Percentiles rank a stretch among this genome's conserved stretches.
phyloP scores from a whole-genome alignment of 2,888 invertebrate genomes.

The Macrosiphum euphorbiae region DNA sequence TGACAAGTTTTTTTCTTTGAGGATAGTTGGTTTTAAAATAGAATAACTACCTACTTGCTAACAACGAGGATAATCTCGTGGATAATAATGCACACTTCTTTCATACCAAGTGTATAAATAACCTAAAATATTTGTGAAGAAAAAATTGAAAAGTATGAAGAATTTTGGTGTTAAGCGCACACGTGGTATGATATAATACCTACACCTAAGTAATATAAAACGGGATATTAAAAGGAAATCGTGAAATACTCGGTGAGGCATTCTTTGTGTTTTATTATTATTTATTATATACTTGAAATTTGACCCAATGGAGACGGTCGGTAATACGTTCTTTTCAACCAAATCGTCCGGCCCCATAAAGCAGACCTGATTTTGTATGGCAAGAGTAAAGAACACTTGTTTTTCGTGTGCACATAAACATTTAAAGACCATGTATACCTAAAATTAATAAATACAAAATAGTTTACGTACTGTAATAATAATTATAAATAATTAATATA shows the following conservation, averaged over 20 bases:
- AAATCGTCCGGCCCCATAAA: constrained; percentile 33
- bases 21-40: background rate
- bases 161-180: background rate
- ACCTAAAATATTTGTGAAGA: background rate
- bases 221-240: constrained; percentile 53
- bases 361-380: constrained; percentile 18
- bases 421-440: background rate
- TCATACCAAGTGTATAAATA: background rate
- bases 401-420: background rate
- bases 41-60: background rate
- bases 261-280: constrained; percentile 46
- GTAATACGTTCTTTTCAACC: background rate
- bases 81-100: background rate
- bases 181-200: constrained; percentile 1
- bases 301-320: constrained; percentile 17
- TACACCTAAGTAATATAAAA: constrained; percentile 51
- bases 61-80: background rate
- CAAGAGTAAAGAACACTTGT: constrained; percentile 12
- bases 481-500: background rate
- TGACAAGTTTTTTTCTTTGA: background rate
- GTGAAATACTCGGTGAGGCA: constrained; percentile 8
- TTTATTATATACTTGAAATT: constrained; percentile 46
- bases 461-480: background rate
- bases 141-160: background rate
- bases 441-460: background rate